Evolutionary conservation across 1,140 invertebrate species (phyloP).

Genomic region (Paracyclopina nana): DNA sequence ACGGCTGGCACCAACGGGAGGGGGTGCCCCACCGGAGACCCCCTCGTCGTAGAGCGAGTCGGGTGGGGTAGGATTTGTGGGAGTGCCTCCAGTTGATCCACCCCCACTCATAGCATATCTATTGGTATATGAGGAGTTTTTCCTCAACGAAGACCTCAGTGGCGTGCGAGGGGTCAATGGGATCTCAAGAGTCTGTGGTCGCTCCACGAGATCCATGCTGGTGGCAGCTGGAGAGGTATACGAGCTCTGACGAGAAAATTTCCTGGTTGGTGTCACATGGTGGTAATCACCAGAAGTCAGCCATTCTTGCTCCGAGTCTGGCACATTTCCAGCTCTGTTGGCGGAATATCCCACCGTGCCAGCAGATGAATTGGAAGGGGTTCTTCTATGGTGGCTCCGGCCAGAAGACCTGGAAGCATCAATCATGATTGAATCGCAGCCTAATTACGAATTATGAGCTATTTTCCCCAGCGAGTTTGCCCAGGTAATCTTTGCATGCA

Average conservation of each 20-base stretch:
- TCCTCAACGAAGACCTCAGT: conserved; percentile 16
- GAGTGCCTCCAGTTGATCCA: conserved; percentile 40
- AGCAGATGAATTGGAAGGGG: too few species aligned
- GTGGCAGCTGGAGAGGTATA: conserved; percentile 10
- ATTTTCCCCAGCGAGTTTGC: too few species aligned
- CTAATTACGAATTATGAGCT: too few species aligned
- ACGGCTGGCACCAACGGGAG: not conserved
- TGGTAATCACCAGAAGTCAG: not conserved
- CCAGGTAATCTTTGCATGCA: too few species aligned
- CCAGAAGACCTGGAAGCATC: too few species aligned
- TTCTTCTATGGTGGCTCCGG: too few species aligned
- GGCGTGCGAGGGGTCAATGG: conserved; percentile 20
- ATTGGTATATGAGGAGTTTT: conserved; percentile 11
- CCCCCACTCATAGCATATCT: conserved; percentile 31
- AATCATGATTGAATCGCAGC: too few species aligned
- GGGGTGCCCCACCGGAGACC: conserved; percentile 59
- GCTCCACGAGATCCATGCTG: conserved; percentile 28
- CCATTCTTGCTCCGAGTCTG: too few species aligned
- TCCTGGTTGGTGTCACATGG: conserved; percentile 17
- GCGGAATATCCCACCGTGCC: too few species aligned
- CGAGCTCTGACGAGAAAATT: conserved; percentile 18
- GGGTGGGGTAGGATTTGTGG: conserved; percentile 60
- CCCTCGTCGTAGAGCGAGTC: conserved; percentile 54
- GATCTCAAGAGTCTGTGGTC: conserved; percentile 46
- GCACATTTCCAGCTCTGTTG: too few species aligned